Base-by-base conservation (phyloP, 2,888 invertebrate species). In the Sisyra nigra region DNA sequence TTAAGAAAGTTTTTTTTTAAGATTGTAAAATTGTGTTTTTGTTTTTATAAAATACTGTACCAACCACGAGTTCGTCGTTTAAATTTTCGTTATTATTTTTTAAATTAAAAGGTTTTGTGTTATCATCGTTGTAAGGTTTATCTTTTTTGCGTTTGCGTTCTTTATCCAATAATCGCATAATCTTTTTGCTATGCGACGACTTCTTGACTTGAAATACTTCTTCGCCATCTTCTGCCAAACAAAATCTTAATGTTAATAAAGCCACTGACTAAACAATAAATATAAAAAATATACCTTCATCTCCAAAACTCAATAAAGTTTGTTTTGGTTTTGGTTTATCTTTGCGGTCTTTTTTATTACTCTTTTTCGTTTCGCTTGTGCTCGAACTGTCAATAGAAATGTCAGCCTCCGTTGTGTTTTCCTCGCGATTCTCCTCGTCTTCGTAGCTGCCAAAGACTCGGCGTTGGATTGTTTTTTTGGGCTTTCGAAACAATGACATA, bases 201-300 rank as follows among this genome's bases (percentile, higher is more conserved):
- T 94, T 94, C 62, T 89, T 92, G 41, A 96, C 87, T 72, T 92
- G 85, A 63, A 96, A 94, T 41, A 86, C 80, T 66, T 92, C 92
- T 18, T 77, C 83, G 52, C 77, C 79, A 58, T 85, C 85, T 55
- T 83, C 85, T 66, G 68, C 61, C 58, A 60, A 34, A 18, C 17
- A 15, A 40, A 13, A 18, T 14, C 8, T 15, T 17, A n/a, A 6
- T 3, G 4, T 3, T 6, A 13, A 14, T 13, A 14, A 33, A 33
- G 2, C 17, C 15, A 37, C 7, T 15, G 37, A 3, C 14, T 10
- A 18, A 37, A 17, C 7, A 2, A n/a, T 17, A 2, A 18, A 37
- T 3, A 15, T 15, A 17, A 6, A 18, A 3, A 33, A 13, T 11
- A 55, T 55, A 69, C 69, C 78, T 68, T 79, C 78, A 55, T 82